A percentile compares a stretch with the other conserved stretches of the same genome.
Conservation (phyloP, 1,140 invertebrate genomes). For the Brachionus sp. region DNA sequence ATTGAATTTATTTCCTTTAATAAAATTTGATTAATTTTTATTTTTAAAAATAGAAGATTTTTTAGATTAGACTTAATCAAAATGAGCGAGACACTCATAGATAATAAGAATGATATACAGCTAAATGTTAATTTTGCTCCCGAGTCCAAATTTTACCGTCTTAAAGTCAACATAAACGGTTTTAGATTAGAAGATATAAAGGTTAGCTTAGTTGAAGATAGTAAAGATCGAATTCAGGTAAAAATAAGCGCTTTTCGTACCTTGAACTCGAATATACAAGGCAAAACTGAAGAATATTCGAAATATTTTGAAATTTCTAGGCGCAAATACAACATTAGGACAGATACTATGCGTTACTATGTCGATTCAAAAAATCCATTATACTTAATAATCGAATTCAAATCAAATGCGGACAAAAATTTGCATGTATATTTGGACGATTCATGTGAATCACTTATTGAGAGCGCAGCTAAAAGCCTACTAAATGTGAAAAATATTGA, state of each 20-base stretch:
- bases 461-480: slow-evolving; percentile 1
- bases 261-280: neutral
- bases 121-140: neutral
- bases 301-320: slow-evolving; percentile 7
- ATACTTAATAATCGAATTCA: slow-evolving; percentile 22
- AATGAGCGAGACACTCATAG: neutral
- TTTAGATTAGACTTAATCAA: neutral
- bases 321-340: neutral
- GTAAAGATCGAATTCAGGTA: neutral
- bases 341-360: slow-evolving; percentile 24
- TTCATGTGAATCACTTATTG: slow-evolving; percentile 21
- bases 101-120: neutral
- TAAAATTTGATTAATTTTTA: neutral
- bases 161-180: slow-evolving; percentile 15
- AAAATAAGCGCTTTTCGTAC: slow-evolving; percentile 25
- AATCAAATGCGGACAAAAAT: neutral
- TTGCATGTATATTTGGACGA: slow-evolving; percentile 12
- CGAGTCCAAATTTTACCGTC: neutral
- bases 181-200: slow-evolving; percentile 24
- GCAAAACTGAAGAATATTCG: neutral
- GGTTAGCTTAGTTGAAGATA: neutral
- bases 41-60: neutral
- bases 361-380: neutral
- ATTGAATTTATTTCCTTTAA: neutral
- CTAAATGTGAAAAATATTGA: slow-evolving; percentile 35